Evolutionary conservation across 2,797 vertebrate species (phyloP).

Genomic region (Premnoplex brunnescens): DNA sequence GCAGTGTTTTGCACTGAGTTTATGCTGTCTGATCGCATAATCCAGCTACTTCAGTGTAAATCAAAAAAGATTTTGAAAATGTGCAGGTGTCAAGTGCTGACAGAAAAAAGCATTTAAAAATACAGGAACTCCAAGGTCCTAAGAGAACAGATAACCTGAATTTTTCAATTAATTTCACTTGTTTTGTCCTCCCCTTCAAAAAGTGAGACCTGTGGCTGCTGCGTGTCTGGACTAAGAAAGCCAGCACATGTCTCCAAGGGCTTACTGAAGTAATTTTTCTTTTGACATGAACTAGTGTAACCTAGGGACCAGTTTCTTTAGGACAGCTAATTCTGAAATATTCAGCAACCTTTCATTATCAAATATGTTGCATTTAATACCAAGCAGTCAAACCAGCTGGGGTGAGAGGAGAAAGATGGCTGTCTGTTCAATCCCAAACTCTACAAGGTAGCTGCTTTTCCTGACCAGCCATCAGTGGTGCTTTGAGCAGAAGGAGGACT

Average conservation of each 20-base stretch:
- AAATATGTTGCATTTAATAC: background rate
- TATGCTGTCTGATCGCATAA: background rate
- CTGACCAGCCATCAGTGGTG: background rate
- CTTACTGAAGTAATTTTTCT: background rate
- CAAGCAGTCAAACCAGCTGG: background rate
- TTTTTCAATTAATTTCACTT: background rate
- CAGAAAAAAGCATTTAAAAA: background rate
- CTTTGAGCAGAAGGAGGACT: background rate
- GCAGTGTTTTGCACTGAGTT: background rate
- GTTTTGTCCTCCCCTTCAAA: background rate
- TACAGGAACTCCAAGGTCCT: background rate
- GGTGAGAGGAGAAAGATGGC: background rate
- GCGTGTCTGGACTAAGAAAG: background rate
- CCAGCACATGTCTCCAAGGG: background rate
- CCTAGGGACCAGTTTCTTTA: background rate
- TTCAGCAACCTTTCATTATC: background rate
- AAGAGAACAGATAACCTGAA: background rate
- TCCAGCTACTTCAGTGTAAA: background rate
- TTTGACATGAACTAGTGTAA: background rate
- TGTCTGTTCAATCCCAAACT: background rate
- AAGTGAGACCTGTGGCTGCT: background rate
- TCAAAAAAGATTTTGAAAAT: background rate
- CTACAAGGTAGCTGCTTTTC: background rate
- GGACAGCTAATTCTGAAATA: background rate
- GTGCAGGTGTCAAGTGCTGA: background rate